Percentiles rank a stretch among this genome's conserved stretches.
Conservation (phyloP, 2,888 invertebrate genomes). For the Drosophila affinis region DNA sequence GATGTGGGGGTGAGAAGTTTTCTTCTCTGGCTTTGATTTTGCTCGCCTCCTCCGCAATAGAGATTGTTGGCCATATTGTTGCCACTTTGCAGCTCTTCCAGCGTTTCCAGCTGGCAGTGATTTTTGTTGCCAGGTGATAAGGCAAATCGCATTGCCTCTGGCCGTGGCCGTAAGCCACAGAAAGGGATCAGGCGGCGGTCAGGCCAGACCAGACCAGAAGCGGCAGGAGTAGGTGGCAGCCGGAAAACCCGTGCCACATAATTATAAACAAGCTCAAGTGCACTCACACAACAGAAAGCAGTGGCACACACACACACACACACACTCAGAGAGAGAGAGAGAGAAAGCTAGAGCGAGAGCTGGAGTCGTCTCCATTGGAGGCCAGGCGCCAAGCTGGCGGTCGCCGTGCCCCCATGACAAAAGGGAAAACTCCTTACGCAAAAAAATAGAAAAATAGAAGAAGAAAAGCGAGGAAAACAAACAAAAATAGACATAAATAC, state of each 20-base stretch:
- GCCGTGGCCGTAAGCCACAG: constrained; percentile 25
- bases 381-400: constrained; percentile 69
- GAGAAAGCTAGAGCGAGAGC: neutral
- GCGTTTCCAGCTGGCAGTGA: neutral
- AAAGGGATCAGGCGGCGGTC: constrained; percentile 18
- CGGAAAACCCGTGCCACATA: constrained; percentile 40
- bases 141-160: constrained; percentile 31
- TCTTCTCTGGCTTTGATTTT: constrained; percentile 36
- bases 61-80: constrained; percentile 40
- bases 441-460: constrained; percentile 11
- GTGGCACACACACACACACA: neutral
- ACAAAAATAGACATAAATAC: constrained; percentile 45
- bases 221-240: neutral
- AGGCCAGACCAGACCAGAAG: neutral
- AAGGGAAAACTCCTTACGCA: constrained; percentile 11
- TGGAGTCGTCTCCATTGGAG: constrained; percentile 20
- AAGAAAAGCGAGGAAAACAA: constrained; percentile 37
- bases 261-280: constrained; percentile 49
- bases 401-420: constrained; percentile 48
- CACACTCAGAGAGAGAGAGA: neutral
- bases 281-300: constrained; percentile 29
- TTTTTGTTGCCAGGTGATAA: constrained; percentile 43
- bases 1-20: constrained; percentile 15
- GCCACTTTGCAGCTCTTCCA: neutral
- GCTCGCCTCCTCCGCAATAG: constrained; percentile 24